Percentiles rank a stretch among this genome's conserved stretches.
Conservation (phyloP, 2,113 vertebrate species). For the Aptenodytes forsteri region DNA sequence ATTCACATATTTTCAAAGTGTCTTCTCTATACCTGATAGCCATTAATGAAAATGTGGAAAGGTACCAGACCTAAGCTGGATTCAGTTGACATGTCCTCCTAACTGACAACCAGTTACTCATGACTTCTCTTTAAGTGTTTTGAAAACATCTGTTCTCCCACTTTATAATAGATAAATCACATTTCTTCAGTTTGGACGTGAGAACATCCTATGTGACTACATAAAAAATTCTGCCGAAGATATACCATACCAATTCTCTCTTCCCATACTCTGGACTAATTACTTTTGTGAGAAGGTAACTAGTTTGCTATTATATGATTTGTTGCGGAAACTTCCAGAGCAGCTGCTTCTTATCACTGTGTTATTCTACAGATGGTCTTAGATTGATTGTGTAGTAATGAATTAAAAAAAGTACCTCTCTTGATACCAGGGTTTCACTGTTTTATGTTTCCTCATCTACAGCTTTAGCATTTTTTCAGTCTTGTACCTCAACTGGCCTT, state of each 20-base stretch:
- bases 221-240: background rate
- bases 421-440: background rate
- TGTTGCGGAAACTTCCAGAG: background rate
- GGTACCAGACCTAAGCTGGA: background rate
- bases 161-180: background rate
- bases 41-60: background rate
- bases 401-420: background rate
- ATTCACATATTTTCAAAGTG: background rate
- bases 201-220: background rate
- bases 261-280: background rate
- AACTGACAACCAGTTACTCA: background rate
- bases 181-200: background rate
- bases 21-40: background rate
- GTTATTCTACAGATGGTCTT: background rate
- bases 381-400: background rate
- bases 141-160: background rate
- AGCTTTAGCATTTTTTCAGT: background rate
- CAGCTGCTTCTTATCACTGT: background rate
- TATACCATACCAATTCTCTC: background rate
- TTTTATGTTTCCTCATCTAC: background rate
- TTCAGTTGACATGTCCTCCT: background rate
- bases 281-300: background rate
- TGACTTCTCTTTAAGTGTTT: background rate
- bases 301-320: background rate
- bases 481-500: background rate